Evolutionary conservation across 2,113 vertebrate genomes (phyloP), one percentile per base, ranked within the genome.

Genomic region (Chelonoidis abingdonii): DNA sequence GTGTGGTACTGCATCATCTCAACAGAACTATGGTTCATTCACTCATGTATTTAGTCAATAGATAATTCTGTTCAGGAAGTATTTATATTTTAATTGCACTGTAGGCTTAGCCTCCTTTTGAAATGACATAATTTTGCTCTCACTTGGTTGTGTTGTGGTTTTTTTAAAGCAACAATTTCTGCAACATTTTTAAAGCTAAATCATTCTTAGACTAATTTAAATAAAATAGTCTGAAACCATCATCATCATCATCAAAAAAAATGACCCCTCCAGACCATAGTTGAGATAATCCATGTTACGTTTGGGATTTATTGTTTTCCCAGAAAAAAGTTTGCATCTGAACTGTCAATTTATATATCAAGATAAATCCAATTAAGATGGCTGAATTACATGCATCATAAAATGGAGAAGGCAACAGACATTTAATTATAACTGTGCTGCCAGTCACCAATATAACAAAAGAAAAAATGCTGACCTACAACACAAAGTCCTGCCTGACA

Each of bases 351-450:
- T 88, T 96, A 59, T 65, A 88, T 56, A 69, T 52, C 89, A 83
- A 92, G 75, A 54, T 75, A 83, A 97, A 91, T 92, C 94, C 93
- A 97, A 86, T 97, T 96, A 95, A 93, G 84, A 89, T 95, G 89
- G 93, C 91, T 91, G 90, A 89, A 88, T 84, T 95, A 69, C 87
- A 89, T 95, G 79, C 85, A 80, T 87, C 93, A 91, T 85, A 82
- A 96, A 92, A 88, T 88, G 93, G 41, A 88, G 88, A 95, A 91
- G 84, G 89, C 76, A 95, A 93, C 93, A 80, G 92, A 95, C n/a
- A 86, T 87, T 93, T 97, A 96, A 97, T 96, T 97, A 95, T 91
- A 95, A 76, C 92, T 93, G 31, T 94, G 82, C 93, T 95, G 94
- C 86, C 80, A 92, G 87, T 86, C 57, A 90, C 79, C 47, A 47